These are phyloP conservation scores for Solenodon paradoxus DNA, from an alignment of 2,113 vertebrate species.

Conservation along the genomic window DNA sequence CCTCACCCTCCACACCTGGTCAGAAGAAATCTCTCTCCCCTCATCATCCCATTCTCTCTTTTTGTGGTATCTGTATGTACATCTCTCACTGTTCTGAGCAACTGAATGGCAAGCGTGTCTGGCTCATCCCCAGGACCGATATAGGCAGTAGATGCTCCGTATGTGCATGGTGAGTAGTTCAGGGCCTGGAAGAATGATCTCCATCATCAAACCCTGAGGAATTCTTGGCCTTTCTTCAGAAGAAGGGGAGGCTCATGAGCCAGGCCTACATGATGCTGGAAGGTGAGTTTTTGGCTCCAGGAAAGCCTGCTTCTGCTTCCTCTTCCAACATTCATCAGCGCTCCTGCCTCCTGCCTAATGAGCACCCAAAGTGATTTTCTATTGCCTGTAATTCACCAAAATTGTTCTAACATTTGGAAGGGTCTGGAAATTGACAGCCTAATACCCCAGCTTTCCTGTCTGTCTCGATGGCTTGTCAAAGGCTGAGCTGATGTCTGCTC, in stretches of 20 bases:
- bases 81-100: not conserved
- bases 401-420: slow-evolving; percentile 83
- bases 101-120: not conserved
- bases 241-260: slow-evolving; percentile 12
- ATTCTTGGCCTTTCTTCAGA: not conserved
- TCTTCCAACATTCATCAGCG: slow-evolving; percentile 74
- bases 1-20: too few species aligned
- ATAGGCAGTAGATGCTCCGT: too few species aligned
- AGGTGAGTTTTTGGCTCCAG: not conserved
- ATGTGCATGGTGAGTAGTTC: not conserved
- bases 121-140: not conserved
- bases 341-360: slow-evolving; percentile 79
- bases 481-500: slow-evolving; percentile 80
- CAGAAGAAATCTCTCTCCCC: not conserved
- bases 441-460: slow-evolving; percentile 72
- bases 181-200: not conserved
- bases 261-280: not conserved
- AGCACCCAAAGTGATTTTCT: slow-evolving; percentile 84
- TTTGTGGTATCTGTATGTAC: not conserved
- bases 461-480: slow-evolving; percentile 77
- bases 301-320: slow-evolving; percentile 44
- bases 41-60: not conserved
- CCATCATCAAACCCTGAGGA: not conserved
- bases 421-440: slow-evolving; percentile 81
- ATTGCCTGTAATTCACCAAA: slow-evolving; percentile 84